Evolutionary conservation across 2,888 invertebrate species (phyloP).

Genomic region (Peribatodes rhomboidaria): DNA sequence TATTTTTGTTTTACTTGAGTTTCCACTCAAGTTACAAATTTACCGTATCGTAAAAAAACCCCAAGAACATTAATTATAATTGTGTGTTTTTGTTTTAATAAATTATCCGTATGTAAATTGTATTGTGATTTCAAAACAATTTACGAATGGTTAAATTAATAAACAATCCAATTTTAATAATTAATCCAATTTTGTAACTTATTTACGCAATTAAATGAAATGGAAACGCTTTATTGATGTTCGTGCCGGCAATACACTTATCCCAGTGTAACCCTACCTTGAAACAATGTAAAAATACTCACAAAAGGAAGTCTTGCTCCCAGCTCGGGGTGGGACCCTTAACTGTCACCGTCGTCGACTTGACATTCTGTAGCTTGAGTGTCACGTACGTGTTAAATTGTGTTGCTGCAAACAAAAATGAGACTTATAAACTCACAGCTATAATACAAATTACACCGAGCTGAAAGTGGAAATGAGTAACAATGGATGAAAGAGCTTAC

Average conservation of each 20-base stretch:
- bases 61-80: no score
- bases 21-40: no score
- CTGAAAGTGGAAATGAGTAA: constrained; percentile 13
- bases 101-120: no score
- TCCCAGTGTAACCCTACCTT: not conserved
- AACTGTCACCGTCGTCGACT: constrained; percentile 98
- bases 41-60: no score
- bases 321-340: constrained; percentile 98
- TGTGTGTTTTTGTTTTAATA: no score
- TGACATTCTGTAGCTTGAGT: constrained; percentile 98
- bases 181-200: no score
- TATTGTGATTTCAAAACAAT: no score
- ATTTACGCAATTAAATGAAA: no score
- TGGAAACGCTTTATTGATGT: no score
- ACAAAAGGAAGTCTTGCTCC: constrained; percentile 99
- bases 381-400: constrained; percentile 99
- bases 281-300: constrained; percentile 86
- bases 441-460: constrained; percentile 25
- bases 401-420: constrained; percentile 88
- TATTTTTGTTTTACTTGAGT: no score
- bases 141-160: no score
- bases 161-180: no score
- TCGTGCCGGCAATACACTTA: not conserved
- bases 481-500: constrained; percentile 36
- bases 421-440: constrained; percentile 25